Base-by-base conservation (phyloP, 2,888 invertebrate species). In the Pyrrhosoma nymphula region DNA sequence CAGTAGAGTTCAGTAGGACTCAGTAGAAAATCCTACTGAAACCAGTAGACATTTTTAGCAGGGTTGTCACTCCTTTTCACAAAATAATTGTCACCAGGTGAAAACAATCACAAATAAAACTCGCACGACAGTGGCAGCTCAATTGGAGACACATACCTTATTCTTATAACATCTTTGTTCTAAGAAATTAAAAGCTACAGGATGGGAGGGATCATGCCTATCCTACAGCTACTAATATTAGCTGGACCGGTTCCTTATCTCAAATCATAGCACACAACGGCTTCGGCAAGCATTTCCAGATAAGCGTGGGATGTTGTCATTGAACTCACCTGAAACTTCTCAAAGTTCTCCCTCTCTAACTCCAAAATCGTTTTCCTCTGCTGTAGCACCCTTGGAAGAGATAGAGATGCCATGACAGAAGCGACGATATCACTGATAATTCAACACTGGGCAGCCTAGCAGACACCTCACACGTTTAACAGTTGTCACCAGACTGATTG, bases 301-400 rank as follows among this genome's bases (percentile, higher is more conserved):
- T 55, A 16, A 47, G 93, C 93, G 75, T 93, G 93, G 93, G 93
- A 93, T 69, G 93, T 93, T 93, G 69, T 93, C 93, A 93, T 93
- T 93, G 56, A 75, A 96, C 97, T 96, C 97, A 98, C 98, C 98
- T 98, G 98, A 96, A 98, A 98, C 97, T 98, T 98, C 97, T 98
- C 98, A 97, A 98, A 99, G 96, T 98, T 98, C 97, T 99, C 98
- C 95, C 98, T 97, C 97, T 98, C 98, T 96, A 98, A 97, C 96
- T 98, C 98, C 96, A 98, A 97, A 96, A 98, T 98, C 96, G 98
- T 98, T 97, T 98, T 98, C 96, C 98, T 98, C 96, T 98, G 98
- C 96, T 98, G 98, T 95, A 98, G 97, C 96, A 98, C 98, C 96
- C 98, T 97, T 75, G 98, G 98, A 96, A 98, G 97, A 90, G 98